A percentile compares a stretch with the other conserved stretches of the same genome.
Evolutionary conservation across 2,797 vertebrate genomes (phyloP).

Genomic region (Botia kubotai): DNA sequence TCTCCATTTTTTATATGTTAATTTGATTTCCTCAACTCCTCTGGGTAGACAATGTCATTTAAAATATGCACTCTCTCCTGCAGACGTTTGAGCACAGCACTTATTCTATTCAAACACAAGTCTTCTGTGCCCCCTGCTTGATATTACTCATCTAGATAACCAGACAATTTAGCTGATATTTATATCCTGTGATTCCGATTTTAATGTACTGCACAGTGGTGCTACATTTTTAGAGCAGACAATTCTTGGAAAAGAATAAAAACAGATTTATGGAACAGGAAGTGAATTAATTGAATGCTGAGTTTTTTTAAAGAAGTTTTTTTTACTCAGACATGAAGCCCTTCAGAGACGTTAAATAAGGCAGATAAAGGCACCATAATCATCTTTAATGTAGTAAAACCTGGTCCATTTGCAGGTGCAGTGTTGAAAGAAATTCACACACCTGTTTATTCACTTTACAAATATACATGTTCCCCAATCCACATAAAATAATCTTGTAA

Average conservation of each 20-base stretch:
- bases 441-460: not conserved
- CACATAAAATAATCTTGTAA: too few relatives aligned
- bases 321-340: conserved; percentile 8
- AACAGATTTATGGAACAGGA: conserved; percentile 28
- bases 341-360: not conserved
- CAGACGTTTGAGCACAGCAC: conserved; percentile 41
- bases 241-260: conserved; percentile 31
- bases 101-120: conserved; percentile 48
- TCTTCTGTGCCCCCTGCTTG: conserved; percentile 43
- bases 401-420: not conserved
- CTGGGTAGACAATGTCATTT: conserved; percentile 64
- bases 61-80: conserved; percentile 62
- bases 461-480: not conserved
- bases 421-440: not conserved
- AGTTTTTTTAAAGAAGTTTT: conserved; percentile 28
- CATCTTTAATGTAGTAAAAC: not conserved
- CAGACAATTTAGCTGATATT: conserved; percentile 55
- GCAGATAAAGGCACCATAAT: not conserved
- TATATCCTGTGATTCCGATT: conserved; percentile 45
- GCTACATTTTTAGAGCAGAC: conserved; percentile 36
- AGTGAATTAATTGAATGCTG: conserved; percentile 31
- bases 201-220: conserved; percentile 40
- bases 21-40: conserved; percentile 64
- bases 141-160: conserved; percentile 60
- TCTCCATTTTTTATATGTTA: conserved; percentile 56